phyloP scores from a whole-genome alignment of 2,113 vertebrate species.

The Ictalurus punctatus region DNA sequence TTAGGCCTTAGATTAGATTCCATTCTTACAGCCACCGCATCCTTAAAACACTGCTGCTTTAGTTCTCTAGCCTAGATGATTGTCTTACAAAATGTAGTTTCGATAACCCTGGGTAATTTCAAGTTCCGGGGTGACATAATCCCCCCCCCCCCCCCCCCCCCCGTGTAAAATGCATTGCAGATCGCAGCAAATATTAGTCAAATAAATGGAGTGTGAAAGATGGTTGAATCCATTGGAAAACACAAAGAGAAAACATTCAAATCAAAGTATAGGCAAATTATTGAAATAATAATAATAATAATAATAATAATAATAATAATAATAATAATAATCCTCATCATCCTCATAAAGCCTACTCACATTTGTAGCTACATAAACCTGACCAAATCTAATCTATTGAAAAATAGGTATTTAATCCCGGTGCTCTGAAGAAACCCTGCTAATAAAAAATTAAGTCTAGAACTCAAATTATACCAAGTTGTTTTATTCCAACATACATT shows the following conservation, averaged over 20 bases:
- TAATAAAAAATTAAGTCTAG: slow-evolving; percentile 71
- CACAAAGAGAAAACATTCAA: slow-evolving; percentile 15
- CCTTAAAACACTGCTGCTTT: neutral
- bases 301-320: slow-evolving; percentile 41
- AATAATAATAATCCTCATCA: neutral
- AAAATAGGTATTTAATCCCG: neutral
- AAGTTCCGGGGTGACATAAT: neutral
- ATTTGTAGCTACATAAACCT: neutral
- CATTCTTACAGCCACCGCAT: neutral
- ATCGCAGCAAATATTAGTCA: neutral
- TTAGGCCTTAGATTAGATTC: neutral
- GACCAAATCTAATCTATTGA: neutral
- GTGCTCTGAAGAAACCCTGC: slow-evolving; percentile 35
- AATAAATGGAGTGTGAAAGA: neutral
- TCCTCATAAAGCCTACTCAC: slow-evolving; percentile 27
- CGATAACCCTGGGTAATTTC: neutral
- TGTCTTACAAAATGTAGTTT: neutral
- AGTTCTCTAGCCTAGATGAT: neutral
- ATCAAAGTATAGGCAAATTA: neutral
- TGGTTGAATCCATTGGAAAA: neutral
- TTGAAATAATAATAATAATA: slow-evolving; percentile 37
- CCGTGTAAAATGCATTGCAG: neutral
- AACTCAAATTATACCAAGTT: slow-evolving; percentile 79
- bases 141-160: rapidly evolving
- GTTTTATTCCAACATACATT: slow-evolving; percentile 83